phyloP scores from a whole-genome alignment of 2,888 invertebrate genomes.

The Thalpophila matura region DNA sequence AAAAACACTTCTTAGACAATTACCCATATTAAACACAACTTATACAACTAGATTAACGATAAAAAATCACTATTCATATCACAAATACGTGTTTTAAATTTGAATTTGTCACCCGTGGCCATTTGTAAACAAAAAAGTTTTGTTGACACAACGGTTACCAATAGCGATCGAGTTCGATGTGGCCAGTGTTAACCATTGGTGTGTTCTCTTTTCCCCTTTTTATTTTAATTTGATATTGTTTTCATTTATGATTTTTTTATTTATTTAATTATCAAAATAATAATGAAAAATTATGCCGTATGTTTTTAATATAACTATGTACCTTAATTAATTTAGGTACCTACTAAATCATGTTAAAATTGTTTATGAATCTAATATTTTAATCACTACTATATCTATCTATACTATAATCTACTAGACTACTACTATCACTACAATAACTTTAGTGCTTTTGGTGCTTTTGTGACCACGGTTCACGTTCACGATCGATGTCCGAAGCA shows the following conservation, averaged over 20 bases:
- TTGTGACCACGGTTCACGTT: slow-evolving; percentile 22
- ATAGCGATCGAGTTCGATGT: slow-evolving; percentile 78
- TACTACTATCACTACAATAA: too few relatives aligned
- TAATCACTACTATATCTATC: too few relatives aligned
- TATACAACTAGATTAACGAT: slow-evolving; percentile 57
- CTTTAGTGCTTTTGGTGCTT: too few relatives aligned
- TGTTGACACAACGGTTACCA: slow-evolving; percentile 89
- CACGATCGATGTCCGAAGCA: not conserved
- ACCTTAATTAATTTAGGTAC: too few relatives aligned
- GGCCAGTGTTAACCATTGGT: slow-evolving; percentile 75
- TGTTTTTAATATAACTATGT: not conserved
- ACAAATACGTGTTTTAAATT: slow-evolving; percentile 76
- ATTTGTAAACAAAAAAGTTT: slow-evolving; percentile 87
- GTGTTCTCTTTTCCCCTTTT: slow-evolving; percentile 50
- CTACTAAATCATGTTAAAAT: too few relatives aligned
- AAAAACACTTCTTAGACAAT: slow-evolving; percentile 80
- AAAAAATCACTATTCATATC: slow-evolving; percentile 70
- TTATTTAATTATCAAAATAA: not conserved
- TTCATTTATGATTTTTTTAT: not conserved
- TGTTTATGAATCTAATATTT: too few relatives aligned
- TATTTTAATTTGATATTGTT: not conserved
- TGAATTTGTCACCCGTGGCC: slow-evolving; percentile 82
- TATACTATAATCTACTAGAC: too few relatives aligned
- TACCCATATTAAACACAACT: slow-evolving; percentile 78
- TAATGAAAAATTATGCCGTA: not conserved